phyloP scores from a whole-genome alignment of 2,888 invertebrate species.

The Nomada flava region DNA sequence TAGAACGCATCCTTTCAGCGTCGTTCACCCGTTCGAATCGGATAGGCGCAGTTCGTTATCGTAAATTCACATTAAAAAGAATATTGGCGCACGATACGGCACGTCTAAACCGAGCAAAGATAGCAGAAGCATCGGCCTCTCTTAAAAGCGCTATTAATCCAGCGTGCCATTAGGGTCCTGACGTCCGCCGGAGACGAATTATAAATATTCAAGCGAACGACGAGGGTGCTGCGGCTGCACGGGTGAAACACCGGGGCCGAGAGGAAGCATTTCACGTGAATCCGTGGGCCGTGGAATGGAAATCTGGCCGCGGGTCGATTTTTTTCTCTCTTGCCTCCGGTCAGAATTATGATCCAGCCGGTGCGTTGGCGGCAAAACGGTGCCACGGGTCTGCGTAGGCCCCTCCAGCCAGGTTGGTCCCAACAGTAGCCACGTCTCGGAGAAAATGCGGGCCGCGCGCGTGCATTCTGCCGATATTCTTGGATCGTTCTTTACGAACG shows the following conservation, averaged over 20 bases:
- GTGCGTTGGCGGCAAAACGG: slow-evolving; percentile 69
- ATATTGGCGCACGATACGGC: background rate
- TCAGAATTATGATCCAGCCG: slow-evolving; percentile 68
- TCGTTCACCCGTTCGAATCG: background rate
- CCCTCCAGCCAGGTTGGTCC: slow-evolving; percentile 21
- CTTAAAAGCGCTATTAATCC: slow-evolving; percentile 18
- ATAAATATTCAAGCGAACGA: slow-evolving; percentile 27
- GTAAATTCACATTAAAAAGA: slow-evolving; percentile 25
- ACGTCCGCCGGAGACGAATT: slow-evolving; percentile 26
- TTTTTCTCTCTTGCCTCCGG: slow-evolving; percentile 26
- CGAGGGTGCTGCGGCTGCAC: background rate
- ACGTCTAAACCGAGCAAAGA: slow-evolving; percentile 14
- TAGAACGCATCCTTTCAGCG: slow-evolving; percentile 3
- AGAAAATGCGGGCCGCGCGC: slow-evolving; percentile 54
- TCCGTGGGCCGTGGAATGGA: slow-evolving; percentile 70
- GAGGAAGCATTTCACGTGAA: slow-evolving; percentile 57
- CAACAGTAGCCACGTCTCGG: slow-evolving; percentile 61
- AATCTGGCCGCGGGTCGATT: slow-evolving; percentile 60
- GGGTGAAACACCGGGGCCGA: slow-evolving; percentile 23
- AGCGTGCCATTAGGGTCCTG: background rate
- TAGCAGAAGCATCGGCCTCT: too few species aligned
- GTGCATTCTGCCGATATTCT: slow-evolving; percentile 44
- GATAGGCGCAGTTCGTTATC: slow-evolving; percentile 13
- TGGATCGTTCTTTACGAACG: slow-evolving; percentile 44
- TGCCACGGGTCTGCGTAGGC: slow-evolving; percentile 65